Evolutionary conservation across 2,113 vertebrate species (phyloP), one percentile per base, ranked within the genome.

Genomic region (Caranx melampygus): DNA sequence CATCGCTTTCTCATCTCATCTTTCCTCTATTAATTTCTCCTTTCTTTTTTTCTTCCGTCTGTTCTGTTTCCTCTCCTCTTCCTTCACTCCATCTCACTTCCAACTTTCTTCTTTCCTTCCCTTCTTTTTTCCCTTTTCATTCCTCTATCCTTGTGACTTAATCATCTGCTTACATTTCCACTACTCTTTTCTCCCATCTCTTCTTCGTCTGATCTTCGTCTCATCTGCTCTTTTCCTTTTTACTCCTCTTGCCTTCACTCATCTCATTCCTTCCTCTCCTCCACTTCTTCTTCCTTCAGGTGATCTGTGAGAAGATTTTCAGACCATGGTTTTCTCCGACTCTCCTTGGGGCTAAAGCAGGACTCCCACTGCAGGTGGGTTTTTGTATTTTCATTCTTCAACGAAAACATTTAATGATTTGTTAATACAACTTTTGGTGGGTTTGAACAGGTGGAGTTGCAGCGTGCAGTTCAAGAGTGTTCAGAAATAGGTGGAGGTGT

Each of bases 221-320:
- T 26, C 26, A 5, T 16, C 6, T 11, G 6, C n/a, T 31, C n/a
- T 18, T 18, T 40, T n/a, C 31, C 45, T 49, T 20, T 31, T 47
- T 16, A 47, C 12, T 11, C 5, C 20, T 21, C 1, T 16, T 47
- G 45, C 4, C 60, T 52, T 45, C 9, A 12, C 5, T 49, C 26
- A 14, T 52, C 35, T 52, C 2, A 1, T 15, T 47, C 15, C 44
- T 33, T 15, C 20, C 18, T 26, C 31, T n/a, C 26, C 12, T 2
- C 31, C 2, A 9, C 3, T 7, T 42, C 40, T 42, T 42, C 44
- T 4, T 35, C 61, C 0, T 67, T 8, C 92, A 99, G 98, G 97
- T 99, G 64, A 95, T 99, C 54, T 99, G 98, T 93, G 97, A 98
- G 93, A 99, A 99, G 92, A 99, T 99, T 86, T 99, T 99, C 86